Evolutionary conservation across 2,888 invertebrate species (phyloP).

Genomic region (Diploptera punctata): DNA sequence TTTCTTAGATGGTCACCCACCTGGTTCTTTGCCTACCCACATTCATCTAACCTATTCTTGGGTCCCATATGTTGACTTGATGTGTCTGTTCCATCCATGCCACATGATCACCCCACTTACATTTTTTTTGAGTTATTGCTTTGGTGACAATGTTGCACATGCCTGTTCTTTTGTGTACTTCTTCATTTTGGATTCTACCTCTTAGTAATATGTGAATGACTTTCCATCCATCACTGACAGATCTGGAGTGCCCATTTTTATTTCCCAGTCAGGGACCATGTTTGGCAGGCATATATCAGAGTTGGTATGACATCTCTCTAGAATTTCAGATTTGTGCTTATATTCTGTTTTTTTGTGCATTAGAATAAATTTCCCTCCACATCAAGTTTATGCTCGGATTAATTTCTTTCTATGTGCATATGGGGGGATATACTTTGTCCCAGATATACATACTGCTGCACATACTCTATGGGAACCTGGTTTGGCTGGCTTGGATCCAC

Average conservation of each 20-base stretch:
- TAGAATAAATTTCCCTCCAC: no score
- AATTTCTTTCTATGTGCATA: no score
- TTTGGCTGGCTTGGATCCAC: not conserved
- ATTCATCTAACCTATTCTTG: not conserved
- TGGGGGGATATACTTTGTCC: no score
- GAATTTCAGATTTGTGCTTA: no score
- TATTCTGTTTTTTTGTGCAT: no score
- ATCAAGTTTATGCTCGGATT: no score
- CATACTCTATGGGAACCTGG: not conserved
- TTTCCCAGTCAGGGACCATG: slow-evolving; percentile 11
- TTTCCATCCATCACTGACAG: not conserved
- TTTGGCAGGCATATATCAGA: not conserved
- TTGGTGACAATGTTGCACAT: slow-evolving; percentile 1
- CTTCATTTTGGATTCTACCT: slow-evolving; percentile 2
- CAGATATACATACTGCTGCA: not conserved
- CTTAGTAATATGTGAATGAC: not conserved
- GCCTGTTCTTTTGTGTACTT: not conserved
- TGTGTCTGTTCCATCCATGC: slow-evolving; percentile 12
- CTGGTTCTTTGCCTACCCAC: no score
- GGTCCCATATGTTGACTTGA: not conserved
- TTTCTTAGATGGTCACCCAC: not conserved
- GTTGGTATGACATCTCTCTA: not conserved
- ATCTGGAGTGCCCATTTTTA: no score
- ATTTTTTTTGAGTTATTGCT: slow-evolving; percentile 1
- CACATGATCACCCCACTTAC: not conserved